Evolutionary conservation across 2,797 vertebrate genomes (phyloP), one percentile per base, ranked within the genome.

Genomic region (Danio kyathit): DNA sequence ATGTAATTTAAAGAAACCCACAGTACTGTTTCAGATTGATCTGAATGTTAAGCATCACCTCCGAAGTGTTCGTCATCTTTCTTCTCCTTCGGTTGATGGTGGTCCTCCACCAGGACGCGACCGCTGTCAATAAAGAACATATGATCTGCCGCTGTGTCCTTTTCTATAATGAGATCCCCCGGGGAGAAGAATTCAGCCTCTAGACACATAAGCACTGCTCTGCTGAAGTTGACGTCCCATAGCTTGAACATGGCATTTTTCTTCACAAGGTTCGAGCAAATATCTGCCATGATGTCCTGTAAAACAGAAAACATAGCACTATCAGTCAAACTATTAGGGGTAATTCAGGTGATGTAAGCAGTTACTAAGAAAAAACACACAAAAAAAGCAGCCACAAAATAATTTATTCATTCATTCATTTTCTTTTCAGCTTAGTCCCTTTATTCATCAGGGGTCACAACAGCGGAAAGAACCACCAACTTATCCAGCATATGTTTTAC

Each of bases 61-160:
- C 93, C 92, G 86, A 94, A 94, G 52, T 88, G 92, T 81, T 94
- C 91, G 81, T 92, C 91, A n/a, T 93, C 93, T 61, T 86, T 89
- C 70, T 93, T 75, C 40, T 93, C 87, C 76, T 85, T 91, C 66
- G 91, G 85, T n/a, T 89, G 87, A 51, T 75, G 80, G 0, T 91
- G 84, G 0, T 75, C 90, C 91, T 92, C 91, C 84, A 91, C n/a
- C 3, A 90, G 66, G 29, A 94, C 92, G 74, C 91, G 89, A 14
- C 91, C 89, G 3, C 88, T 86, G 48, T 93, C 90, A 38, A 94
- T 91, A 88, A 95, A 90, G 82, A 91, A 94, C 93, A 95, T 95
- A 49, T 88, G 91, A 66, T 92, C 84, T 2, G 89, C 90, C 0
- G 86, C 88, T 16, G 89, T 88, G 1, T 89, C 83, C 60, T 88